Conservation (phyloP, 2,113 vertebrate genomes). For the Vidua chalybeata region DNA sequence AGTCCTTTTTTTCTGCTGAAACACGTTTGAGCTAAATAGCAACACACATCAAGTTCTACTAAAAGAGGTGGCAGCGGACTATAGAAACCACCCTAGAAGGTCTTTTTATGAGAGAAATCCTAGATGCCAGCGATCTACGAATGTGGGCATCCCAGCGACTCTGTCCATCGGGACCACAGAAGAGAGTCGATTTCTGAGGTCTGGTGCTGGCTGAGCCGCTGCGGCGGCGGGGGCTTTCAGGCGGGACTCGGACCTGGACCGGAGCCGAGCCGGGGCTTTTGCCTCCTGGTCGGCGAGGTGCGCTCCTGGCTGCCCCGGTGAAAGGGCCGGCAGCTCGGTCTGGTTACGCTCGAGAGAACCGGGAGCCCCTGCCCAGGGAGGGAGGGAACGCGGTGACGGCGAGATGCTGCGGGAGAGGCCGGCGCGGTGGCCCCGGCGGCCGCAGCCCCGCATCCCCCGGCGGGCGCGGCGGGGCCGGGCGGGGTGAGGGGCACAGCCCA, state of each 20-base stretch:
- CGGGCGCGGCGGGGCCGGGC: not conserved
- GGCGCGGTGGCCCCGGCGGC: not conserved
- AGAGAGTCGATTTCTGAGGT: not conserved
- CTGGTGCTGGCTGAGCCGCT: not conserved
- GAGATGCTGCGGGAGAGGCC: not conserved
- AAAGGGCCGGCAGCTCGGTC: not conserved
- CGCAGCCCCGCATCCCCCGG: not conserved
- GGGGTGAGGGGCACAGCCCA: not conserved
- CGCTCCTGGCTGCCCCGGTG: not conserved
- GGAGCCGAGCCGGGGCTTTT: not conserved
- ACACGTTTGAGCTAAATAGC: slow-evolving; percentile 18
- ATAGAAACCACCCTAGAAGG: not conserved
- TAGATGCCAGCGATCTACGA: rapidly evolving
- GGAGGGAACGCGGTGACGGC: not conserved
- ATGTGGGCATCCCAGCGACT: not conserved
- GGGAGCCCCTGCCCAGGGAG: not conserved
- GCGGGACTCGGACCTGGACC: not conserved
- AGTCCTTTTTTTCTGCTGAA: slow-evolving; percentile 16
- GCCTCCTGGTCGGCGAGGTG: not conserved
- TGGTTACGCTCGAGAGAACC: not conserved
- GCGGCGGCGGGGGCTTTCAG: not conserved
- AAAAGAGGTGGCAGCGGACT: not conserved
- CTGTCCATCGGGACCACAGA: not conserved
- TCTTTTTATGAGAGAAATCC: not conserved
- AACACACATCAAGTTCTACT: not conserved